Conservation (phyloP, 2,113 vertebrate species). For the Microcebus jonahi region DNA sequence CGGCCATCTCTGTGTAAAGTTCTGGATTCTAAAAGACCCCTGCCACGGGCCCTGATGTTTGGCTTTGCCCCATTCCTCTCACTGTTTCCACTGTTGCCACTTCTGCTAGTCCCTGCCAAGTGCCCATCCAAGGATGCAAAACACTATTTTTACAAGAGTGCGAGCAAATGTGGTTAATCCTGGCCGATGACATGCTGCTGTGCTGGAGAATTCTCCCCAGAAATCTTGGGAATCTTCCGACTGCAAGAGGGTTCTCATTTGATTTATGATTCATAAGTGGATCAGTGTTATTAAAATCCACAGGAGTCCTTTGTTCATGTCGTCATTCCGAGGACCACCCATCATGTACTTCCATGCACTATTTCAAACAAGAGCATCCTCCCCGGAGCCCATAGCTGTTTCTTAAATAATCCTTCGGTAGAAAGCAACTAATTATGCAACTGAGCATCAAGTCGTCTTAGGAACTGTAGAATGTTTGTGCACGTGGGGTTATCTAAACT, state of each 20-base stretch:
- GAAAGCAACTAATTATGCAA: slow-evolving; percentile 61
- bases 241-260: slow-evolving; percentile 69
- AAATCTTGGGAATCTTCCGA: slow-evolving; percentile 72
- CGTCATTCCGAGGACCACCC: slow-evolving; percentile 61
- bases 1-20: background rate
- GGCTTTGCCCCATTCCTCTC: background rate
- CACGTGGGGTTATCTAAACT: slow-evolving; percentile 26
- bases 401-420: slow-evolving; percentile 61
- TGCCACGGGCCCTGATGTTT: background rate
- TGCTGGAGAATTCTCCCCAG: slow-evolving; percentile 60
- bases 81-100: background rate
- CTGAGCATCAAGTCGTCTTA: slow-evolving; percentile 19
- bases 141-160: background rate
- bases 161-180: background rate
- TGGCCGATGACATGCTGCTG: background rate
- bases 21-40: background rate
- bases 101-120: background rate
- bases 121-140: slow-evolving; percentile 27
- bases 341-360: slow-evolving; percentile 18
- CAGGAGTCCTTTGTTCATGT: slow-evolving; percentile 76
- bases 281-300: slow-evolving; percentile 81
- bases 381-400: slow-evolving; percentile 42
- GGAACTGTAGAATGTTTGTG: background rate
- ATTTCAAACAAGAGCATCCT: slow-evolving; percentile 52
- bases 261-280: slow-evolving; percentile 79